Evolutionary conservation across 2,888 invertebrate species (phyloP).

Genomic region (Noctua janthe): DNA sequence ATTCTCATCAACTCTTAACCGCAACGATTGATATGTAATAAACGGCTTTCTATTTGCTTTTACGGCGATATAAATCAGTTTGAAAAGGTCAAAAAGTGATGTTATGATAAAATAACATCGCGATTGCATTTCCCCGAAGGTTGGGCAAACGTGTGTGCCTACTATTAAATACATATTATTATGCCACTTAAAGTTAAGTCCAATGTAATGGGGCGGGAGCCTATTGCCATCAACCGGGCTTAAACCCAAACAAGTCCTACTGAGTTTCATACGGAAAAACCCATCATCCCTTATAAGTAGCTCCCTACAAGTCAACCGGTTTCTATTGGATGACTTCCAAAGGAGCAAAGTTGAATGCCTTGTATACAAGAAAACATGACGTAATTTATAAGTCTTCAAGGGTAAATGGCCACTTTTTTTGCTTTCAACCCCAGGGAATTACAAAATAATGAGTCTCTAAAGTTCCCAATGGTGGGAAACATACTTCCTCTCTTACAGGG

Average conservation of each 20-base stretch:
- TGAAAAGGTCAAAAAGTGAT: background rate
- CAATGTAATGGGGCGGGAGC: background rate
- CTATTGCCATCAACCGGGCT: background rate
- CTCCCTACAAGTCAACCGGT: background rate
- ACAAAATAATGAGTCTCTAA: background rate
- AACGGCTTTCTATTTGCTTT: conserved; percentile 15
- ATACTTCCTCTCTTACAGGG: background rate
- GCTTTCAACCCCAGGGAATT: background rate
- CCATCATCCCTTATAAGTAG: background rate
- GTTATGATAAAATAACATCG: background rate
- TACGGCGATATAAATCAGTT: background rate
- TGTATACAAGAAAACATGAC: background rate
- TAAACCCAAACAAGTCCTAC: background rate
- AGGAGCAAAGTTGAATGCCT: background rate
- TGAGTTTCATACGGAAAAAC: background rate
- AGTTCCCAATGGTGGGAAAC: background rate
- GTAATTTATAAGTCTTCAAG: background rate
- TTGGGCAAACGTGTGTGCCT: background rate
- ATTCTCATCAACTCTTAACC: background rate
- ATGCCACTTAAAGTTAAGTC: background rate
- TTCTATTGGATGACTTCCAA: background rate
- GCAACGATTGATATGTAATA: conserved; percentile 5
- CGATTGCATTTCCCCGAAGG: background rate
- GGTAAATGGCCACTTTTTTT: background rate
- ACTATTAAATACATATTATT: background rate